A percentile compares a stretch with the other conserved stretches of the same genome.
Conservation (phyloP, 2,797 vertebrate genomes). For the Pseudomugil gertrudae region DNA sequence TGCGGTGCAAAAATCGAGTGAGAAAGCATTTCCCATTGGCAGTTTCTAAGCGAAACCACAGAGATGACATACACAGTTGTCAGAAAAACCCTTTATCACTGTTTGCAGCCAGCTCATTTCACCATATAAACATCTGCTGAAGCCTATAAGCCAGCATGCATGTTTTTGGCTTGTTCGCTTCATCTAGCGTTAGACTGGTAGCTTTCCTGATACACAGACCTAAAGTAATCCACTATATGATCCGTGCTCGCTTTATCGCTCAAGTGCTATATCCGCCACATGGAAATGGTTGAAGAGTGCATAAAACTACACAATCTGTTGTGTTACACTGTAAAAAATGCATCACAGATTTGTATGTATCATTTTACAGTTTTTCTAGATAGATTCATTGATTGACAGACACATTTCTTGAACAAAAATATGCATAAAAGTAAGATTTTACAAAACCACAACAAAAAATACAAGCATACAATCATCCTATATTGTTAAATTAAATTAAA, state of each 20-base stretch:
- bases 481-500: background rate
- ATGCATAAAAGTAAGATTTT: too few species aligned
- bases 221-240: slow-evolving; percentile 50
- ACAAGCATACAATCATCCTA: background rate
- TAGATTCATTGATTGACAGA: too few species aligned
- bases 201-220: slow-evolving; percentile 30
- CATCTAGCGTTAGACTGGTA: slow-evolving; percentile 46
- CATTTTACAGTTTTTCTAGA: too few species aligned
- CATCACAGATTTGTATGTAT: too few species aligned
- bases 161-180: slow-evolving; percentile 54
- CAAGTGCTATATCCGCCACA: slow-evolving; percentile 14
- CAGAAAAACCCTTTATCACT: slow-evolving; percentile 38
- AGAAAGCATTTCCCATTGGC: background rate
- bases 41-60: slow-evolving; percentile 7
- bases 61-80: slow-evolving; percentile 2
- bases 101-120: slow-evolving; percentile 29
- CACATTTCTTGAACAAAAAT: too few species aligned
- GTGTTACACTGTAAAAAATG: background rate
- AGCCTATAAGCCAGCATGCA: slow-evolving; percentile 56
- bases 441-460: background rate
- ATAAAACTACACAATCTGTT: background rate
- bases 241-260: slow-evolving; percentile 29
- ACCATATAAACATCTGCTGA: slow-evolving; percentile 43
- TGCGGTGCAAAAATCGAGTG: background rate
- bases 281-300: background rate